Evolutionary conservation across 2,888 invertebrate genomes (phyloP), one percentile per base, ranked within the genome.

Genomic region (Eudemis profundana): DNA sequence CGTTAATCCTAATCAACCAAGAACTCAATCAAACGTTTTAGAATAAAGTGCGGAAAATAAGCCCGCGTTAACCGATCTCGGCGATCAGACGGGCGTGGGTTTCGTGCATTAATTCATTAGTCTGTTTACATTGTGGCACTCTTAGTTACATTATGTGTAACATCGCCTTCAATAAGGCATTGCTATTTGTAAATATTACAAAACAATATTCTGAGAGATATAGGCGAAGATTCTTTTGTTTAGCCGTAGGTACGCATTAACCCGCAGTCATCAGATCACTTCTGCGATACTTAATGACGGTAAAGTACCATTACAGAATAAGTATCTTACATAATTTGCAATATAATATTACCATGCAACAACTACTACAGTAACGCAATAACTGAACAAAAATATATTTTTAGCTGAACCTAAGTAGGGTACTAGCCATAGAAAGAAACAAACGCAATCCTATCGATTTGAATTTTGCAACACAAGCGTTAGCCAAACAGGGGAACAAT

Each of bases 391-490:
- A 19, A 42, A 44, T 49, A 21, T 38, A 46, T 17, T n/a, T 50
- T 14, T 3, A 14, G n/a, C 7, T 50, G 38, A 17, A 33, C 12
- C 8, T 10, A 14, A n/a, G n/a, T n/a, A n/a, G n/a, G n/a, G n/a
- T n/a, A n/a, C n/a, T n/a, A n/a, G n/a, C 17, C 19, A 33, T 40
- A 59, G 50, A 44, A 44, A 51, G 42, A 64, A 50, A 44, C 44
- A 53, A 46, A 59, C 51, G 46, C 27, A 38, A 74, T 76, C 71
- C 67, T 79, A 78, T 79, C 80, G 81, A 81, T 78, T 76, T 70
- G 71, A 71, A 74, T 84, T 83, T 80, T 74, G 83, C 77, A 83
- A 85, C 66, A 73, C 65, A 61, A 69, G 64, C 74, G 74, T 29
- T 78, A 72, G 68, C 77, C 74, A 75, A 78, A 77, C 74, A 72